phyloP scores from a whole-genome alignment of 2,888 invertebrate genomes.

The Drosophila pseudotalamancana region DNA sequence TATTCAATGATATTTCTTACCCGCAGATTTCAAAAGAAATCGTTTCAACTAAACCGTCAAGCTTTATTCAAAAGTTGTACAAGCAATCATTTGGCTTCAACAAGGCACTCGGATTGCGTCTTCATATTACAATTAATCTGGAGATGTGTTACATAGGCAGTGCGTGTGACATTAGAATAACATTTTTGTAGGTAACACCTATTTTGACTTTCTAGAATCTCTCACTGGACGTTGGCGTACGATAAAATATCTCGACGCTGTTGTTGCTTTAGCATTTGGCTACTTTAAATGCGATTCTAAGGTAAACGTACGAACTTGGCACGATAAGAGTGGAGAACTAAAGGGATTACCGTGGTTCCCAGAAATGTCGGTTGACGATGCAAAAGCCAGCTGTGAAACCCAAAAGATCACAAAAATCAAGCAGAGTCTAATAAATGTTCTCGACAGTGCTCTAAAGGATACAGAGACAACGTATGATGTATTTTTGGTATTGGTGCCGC shows the following conservation, averaged over 20 bases:
- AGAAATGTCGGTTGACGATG: constrained; percentile 59
- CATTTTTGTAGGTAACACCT: background rate
- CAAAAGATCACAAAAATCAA: constrained; percentile 48
- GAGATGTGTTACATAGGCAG: constrained; percentile 78
- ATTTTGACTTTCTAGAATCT: constrained; percentile 33
- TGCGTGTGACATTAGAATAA: constrained; percentile 41
- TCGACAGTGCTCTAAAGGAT: constrained; percentile 63
- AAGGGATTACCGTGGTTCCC: constrained; percentile 66
- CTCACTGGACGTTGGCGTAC: constrained; percentile 47
- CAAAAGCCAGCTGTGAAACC: constrained; percentile 41
- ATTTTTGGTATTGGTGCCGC: constrained; percentile 81
- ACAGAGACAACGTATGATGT: constrained; percentile 73
- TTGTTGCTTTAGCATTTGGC: constrained; percentile 79
- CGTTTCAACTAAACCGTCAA: background rate
- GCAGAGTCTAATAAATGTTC: constrained; percentile 72
- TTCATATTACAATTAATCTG: constrained; percentile 81
- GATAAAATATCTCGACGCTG: constrained; percentile 76
- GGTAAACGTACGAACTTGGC: constrained; percentile 70
- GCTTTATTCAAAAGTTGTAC: constrained; percentile 58
- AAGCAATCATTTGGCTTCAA: constrained; percentile 72
- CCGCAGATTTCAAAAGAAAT: constrained; percentile 7
- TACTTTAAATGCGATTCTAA: constrained; percentile 75
- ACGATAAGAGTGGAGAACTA: constrained; percentile 55
- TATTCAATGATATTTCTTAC: background rate
- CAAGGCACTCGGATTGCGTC: constrained; percentile 63